Base-by-base conservation (phyloP, 2,113 vertebrate genomes). In the Mormyrus iriodes region DNA sequence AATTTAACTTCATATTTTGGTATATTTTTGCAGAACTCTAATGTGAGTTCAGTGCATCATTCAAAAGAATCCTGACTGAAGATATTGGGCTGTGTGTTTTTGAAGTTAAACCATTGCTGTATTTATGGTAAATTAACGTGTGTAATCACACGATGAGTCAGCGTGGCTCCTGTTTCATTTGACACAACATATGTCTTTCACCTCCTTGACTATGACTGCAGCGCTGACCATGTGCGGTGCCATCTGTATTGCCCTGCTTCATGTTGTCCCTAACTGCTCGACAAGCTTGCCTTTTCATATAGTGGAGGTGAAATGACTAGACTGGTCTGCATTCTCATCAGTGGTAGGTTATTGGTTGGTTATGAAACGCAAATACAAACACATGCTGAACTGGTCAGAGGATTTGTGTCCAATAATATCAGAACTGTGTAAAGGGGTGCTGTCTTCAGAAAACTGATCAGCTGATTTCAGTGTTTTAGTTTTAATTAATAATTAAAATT, bases 131-230 rank as follows among this genome's bases (percentile, higher is more conserved):
- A 39, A 79, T 79, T 27, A 79, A 79, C 5, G 73, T 79, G 73
- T 79, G 17, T 42, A 35, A 19, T 79, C 35, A 79, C 73, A 42
- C 6, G 73, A 79, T 79, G 73, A 79, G 73, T 79, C 73, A 79
- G 35, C 73, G 35, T 79, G 73, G 35, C 73, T 79, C 35, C 73
- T 39, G 73, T 79, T 79, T 42, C 73, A 39, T 79, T 79, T 79
- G 35, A 79, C 73, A 79, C 73, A 79, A 42, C 73, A 79, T 79
- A 79, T 79, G 73, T 79, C 73, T 79, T 79, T 79, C 35, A 79
- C 73, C 73, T 79, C 73, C 35, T 79, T 79, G 35, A 42, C 13
- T 42, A 79, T 42, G 73, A 79, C 73, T 79, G 35, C 73, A 79
- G 73, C 3, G 73, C 73, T 79, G 73, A 79, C 73, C 73, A 79